These are phyloP conservation scores for Cyphomyrus plagiostoma DNA, from an alignment of 2,113 vertebrate species.

Conservation along the genomic window DNA sequence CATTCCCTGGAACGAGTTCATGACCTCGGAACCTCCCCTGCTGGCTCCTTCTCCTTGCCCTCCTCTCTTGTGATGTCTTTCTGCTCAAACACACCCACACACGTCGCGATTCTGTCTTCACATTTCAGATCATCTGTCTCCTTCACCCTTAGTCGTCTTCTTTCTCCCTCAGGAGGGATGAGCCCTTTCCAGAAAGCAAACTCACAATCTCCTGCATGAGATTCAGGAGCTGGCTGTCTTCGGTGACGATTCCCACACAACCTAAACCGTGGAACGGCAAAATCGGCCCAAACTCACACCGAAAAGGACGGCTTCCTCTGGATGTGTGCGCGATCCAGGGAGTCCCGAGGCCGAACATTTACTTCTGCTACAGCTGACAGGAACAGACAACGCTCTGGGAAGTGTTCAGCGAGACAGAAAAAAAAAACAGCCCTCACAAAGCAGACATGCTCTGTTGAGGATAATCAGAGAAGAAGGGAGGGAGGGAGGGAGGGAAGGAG, in stretches of 20 bases:
- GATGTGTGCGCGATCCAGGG: neutral
- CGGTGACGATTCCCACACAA: neutral
- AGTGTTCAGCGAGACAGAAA: slow-evolving; percentile 4
- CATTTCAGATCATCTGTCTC: neutral
- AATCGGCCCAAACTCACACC: neutral
- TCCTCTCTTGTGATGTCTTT: neutral
- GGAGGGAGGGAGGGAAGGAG: neutral
- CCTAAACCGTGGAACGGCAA: neutral
- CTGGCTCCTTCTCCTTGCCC: neutral
- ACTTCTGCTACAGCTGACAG: slow-evolving; percentile 6
- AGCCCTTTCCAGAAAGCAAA: neutral
- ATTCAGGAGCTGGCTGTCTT: neutral
- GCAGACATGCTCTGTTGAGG: slow-evolving; percentile 22
- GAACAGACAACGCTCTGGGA: neutral
- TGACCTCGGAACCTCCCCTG: neutral
- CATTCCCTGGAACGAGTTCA: neutral
- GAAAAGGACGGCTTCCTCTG: neutral
- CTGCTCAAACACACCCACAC: neutral
- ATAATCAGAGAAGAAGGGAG: slow-evolving; percentile 22
- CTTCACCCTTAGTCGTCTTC: neutral
- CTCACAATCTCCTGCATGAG: neutral
- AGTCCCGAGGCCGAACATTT: neutral
- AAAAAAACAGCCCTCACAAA: slow-evolving; percentile 3
- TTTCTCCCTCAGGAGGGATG: neutral
- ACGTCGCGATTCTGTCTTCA: neutral